These are phyloP conservation scores for Pantherophis guttatus DNA, from an alignment of 2,113 vertebrate genomes.

Conservation along the genomic window DNA sequence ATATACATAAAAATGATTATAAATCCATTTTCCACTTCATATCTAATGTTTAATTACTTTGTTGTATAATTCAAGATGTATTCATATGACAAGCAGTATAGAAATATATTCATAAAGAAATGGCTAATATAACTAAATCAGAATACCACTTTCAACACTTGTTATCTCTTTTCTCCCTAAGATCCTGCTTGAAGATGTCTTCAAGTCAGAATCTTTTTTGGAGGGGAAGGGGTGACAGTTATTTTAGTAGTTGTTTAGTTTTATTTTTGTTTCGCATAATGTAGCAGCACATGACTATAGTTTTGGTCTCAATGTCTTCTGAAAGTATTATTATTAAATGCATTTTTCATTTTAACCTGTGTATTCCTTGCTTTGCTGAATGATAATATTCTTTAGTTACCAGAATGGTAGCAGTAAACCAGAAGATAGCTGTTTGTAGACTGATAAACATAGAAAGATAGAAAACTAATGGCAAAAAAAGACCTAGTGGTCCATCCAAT, in stretches of 20 bases:
- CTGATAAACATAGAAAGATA: conserved; percentile 27
- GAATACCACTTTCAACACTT: not conserved
- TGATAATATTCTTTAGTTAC: not conserved
- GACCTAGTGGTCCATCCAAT: not conserved
- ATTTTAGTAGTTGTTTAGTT: not conserved
- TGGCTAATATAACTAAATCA: not conserved
- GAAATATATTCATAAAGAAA: not conserved
- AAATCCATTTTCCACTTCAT: not conserved
- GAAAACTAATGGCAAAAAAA: not conserved
- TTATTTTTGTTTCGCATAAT: not conserved
- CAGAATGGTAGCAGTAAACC: conserved; percentile 2
- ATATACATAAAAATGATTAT: not conserved
- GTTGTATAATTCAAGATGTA: not conserved
- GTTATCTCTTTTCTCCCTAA: not conserved
- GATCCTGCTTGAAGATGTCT: not conserved
- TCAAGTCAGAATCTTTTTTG: not conserved
- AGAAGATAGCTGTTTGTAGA: conserved; percentile 35
- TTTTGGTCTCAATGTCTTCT: not conserved
- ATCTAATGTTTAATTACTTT: not conserved
- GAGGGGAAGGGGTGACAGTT: not conserved
- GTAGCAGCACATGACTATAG: not conserved
- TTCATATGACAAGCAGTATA: not conserved
- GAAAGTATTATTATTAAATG: not conserved
- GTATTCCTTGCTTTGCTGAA: not conserved
- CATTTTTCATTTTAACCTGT: not conserved